These are phyloP conservation scores for Drosophila parabipectinata DNA, from an alignment of 1,140 invertebrate species.

Conservation along the genomic window DNA sequence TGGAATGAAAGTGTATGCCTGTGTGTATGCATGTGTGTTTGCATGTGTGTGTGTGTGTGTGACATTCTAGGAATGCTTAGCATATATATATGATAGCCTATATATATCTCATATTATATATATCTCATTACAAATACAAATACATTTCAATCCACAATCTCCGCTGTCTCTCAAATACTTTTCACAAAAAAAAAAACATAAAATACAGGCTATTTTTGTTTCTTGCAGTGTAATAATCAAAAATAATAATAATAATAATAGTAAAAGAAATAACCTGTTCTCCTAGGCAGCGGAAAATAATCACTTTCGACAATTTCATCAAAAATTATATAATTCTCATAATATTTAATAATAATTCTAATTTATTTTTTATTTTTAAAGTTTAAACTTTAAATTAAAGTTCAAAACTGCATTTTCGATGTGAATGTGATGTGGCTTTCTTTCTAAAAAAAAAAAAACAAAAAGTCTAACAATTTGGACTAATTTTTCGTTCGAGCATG, in stretches of 20 bases:
- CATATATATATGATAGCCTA: constrained; percentile 42
- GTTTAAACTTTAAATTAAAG: too few relatives aligned
- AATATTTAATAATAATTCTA: background rate
- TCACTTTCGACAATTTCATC: too few relatives aligned
- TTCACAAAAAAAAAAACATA: constrained; percentile 61
- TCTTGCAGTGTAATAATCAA: constrained; percentile 12
- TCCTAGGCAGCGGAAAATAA: background rate
- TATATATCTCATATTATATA: constrained; percentile 11
- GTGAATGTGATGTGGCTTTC: background rate
- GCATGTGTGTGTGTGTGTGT: constrained; percentile 31
- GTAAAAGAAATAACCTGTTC: background rate
- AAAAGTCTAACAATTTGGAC: constrained; percentile 1
- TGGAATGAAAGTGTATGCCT: background rate
- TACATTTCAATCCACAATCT: constrained; percentile 45
- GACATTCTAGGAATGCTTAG: constrained; percentile 70
- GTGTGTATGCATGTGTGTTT: constrained; percentile 13
- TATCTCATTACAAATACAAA: constrained; percentile 55
- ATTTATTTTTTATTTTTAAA: too few relatives aligned
- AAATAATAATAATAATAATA: background rate
- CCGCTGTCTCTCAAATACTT: constrained; percentile 63
- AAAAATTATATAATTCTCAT: background rate
- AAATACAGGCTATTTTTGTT: constrained; percentile 31
- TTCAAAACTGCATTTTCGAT: background rate
- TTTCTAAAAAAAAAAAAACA: background rate
- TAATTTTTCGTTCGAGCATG: background rate